These are phyloP conservation scores for Pristionchus maxplancki DNA, from an alignment of 2,888 invertebrate genomes.

Conservation along the genomic window DNA sequence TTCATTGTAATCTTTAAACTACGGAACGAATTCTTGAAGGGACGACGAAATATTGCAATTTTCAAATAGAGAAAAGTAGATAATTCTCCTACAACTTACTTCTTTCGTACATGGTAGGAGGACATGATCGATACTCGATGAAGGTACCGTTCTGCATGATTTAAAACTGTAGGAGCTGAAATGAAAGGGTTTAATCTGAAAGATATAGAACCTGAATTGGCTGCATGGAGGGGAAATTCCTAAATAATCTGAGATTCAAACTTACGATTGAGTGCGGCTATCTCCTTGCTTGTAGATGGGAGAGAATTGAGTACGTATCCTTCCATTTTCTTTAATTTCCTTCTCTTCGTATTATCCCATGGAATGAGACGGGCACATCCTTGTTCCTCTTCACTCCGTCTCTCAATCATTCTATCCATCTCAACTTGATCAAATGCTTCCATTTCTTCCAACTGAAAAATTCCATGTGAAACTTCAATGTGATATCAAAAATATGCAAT, in stretches of 20 bases:
- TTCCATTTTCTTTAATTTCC: neutral
- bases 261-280: neutral
- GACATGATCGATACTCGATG: neutral
- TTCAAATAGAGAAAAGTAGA: neutral
- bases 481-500: no score
- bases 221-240: no score
- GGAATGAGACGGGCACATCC: conserved; percentile 41
- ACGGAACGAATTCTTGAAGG: no score
- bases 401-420: neutral
- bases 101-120: neutral
- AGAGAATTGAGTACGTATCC: neutral
- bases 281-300: conserved; percentile 4
- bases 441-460: neutral
- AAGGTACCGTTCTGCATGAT: neutral
- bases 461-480: neutral
- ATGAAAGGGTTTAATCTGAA: neutral
- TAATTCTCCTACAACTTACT: neutral
- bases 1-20: no score
- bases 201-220: no score
- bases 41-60: no score
- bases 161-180: neutral
- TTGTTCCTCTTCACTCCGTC: neutral
- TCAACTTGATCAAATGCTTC: neutral
- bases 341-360: conserved; percentile 3
- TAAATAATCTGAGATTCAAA: no score